Evolutionary conservation across 2,113 vertebrate species (phyloP).

Genomic region (Pagrus major): DNA sequence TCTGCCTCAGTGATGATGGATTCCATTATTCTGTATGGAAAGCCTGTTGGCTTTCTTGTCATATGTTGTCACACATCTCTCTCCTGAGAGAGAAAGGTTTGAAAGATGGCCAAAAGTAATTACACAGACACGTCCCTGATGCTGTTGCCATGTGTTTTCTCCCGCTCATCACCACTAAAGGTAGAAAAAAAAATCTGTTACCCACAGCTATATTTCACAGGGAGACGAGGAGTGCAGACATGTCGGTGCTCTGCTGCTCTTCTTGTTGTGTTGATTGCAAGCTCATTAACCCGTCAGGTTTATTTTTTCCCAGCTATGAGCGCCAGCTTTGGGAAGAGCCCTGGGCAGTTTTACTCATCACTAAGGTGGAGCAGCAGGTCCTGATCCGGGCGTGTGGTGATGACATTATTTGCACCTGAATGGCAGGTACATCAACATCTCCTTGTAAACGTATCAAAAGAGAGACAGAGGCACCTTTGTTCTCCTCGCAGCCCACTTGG

Average conservation of each 20-base stretch:
- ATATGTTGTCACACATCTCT: constrained; percentile 88
- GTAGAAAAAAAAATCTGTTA: constrained; percentile 68
- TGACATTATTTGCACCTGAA: constrained; percentile 86
- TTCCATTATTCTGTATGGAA: constrained; percentile 87
- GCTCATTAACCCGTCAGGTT: constrained; percentile 81
- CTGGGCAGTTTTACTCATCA: constrained; percentile 77
- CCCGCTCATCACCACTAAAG: constrained; percentile 76
- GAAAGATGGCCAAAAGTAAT: constrained; percentile 89
- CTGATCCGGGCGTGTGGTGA: constrained; percentile 73
- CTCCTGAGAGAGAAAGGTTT: constrained; percentile 84
- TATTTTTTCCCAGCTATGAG: constrained; percentile 56
- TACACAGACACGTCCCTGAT: constrained; percentile 83
- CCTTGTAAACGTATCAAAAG: constrained; percentile 83
- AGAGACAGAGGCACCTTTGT: constrained; percentile 85
- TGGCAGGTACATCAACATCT: constrained; percentile 86
- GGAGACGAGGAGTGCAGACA: constrained; percentile 65
- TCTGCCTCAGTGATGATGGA: constrained; percentile 84
- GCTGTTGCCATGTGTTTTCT: constrained; percentile 78
- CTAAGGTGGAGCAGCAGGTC: constrained; percentile 70
- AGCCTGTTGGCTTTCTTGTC: constrained; percentile 88
- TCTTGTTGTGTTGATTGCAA: constrained; percentile 76
- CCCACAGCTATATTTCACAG: constrained; percentile 75
- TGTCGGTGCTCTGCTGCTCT: constrained; percentile 63
- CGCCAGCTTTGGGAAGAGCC: constrained; percentile 45
- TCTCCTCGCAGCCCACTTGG: constrained; percentile 83